Conservation (phyloP, 2,797 vertebrate species). For the Eleutherodactylus coqui region DNA sequence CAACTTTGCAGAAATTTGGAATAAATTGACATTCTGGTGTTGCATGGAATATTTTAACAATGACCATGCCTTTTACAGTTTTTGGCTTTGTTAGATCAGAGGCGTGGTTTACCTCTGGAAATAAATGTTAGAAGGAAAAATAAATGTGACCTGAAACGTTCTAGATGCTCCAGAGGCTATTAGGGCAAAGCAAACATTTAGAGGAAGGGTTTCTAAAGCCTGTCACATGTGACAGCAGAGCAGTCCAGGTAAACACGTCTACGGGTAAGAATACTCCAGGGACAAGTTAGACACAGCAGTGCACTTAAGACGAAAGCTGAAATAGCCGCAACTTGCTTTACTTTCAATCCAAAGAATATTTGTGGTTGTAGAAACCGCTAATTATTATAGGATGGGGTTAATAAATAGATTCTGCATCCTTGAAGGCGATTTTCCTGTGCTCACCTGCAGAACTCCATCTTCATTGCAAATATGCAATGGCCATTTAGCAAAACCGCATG, state of each 20-base stretch:
- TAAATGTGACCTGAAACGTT: conserved; percentile 6
- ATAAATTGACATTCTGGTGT: neutral
- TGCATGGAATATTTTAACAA: neutral
- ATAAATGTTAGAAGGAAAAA: neutral
- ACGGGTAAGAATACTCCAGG: neutral
- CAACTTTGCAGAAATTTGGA: neutral
- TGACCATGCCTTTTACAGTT: neutral
- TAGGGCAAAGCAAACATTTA: neutral
- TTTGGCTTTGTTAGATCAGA: neutral
- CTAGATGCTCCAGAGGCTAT: neutral
- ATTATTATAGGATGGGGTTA: too few species aligned
- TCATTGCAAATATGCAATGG: too few species aligned
- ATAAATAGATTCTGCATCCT: too few species aligned
- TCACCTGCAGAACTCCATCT: too few species aligned
- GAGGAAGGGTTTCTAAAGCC: neutral
- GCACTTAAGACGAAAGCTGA: neutral
- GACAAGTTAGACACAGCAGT: neutral
- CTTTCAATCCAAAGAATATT: neutral
- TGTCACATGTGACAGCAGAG: neutral
- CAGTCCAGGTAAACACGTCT: neutral
- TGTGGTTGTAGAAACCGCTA: too few species aligned
- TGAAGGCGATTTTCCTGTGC: too few species aligned
- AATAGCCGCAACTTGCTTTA: neutral
- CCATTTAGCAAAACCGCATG: too few species aligned
- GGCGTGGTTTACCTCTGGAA: neutral